Conservation (phyloP, 2,888 invertebrate genomes). For the Hedychridium roseum region DNA sequence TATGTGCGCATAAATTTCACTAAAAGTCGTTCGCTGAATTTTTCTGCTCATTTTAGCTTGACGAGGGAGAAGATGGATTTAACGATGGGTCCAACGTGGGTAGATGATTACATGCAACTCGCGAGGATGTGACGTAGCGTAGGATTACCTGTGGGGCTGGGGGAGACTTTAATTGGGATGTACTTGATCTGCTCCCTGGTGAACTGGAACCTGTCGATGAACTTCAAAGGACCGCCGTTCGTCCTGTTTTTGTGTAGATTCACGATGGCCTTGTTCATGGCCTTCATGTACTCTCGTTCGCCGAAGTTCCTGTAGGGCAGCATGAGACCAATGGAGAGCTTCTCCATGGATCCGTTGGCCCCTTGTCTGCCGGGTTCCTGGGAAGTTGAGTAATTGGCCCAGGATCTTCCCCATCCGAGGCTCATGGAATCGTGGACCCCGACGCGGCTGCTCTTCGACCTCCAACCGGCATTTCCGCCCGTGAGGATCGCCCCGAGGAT, state of each 20-base stretch:
- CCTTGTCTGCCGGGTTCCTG: constrained; percentile 16
- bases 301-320: constrained; percentile 72
- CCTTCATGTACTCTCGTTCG: constrained; percentile 73
- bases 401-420: too few relatives aligned
- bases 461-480: constrained; percentile 37
- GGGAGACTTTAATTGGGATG: constrained; percentile 75
- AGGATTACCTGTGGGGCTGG: constrained; percentile 81
- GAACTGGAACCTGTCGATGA: constrained; percentile 72
- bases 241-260: constrained; percentile 66
- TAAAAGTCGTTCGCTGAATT: too few relatives aligned
- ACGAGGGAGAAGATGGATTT: too few relatives aligned
- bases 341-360: constrained; percentile 31
- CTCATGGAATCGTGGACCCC: constrained; percentile 17
- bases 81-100: too few relatives aligned
- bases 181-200: constrained; percentile 71
- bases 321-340: constrained; percentile 69
- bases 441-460: constrained; percentile 25
- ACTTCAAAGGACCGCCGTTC: constrained; percentile 66
- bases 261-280: constrained; percentile 71
- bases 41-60: too few relatives aligned
- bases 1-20: too few relatives aligned
- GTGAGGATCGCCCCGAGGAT: constrained; percentile 42
- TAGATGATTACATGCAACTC: too few relatives aligned
- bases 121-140: too few relatives aligned
- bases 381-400: too few relatives aligned